phyloP scores from a whole-genome alignment of 2,113 vertebrate genomes.

The Platysternon megacephalum region DNA sequence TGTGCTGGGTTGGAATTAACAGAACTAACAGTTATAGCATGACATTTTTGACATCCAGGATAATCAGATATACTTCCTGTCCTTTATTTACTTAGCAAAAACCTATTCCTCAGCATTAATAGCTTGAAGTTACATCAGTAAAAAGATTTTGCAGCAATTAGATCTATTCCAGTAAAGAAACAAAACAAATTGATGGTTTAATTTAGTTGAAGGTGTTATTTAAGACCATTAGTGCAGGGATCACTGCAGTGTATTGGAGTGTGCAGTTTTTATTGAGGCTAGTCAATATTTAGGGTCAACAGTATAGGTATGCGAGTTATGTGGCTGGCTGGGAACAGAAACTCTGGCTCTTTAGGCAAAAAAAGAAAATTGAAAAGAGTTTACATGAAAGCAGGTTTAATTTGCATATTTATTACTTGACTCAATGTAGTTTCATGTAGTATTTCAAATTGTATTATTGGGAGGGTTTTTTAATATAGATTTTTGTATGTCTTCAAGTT shows the following conservation, averaged over 20 bases:
- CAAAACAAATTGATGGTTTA: slow-evolving; percentile 16
- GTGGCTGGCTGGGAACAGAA: background rate
- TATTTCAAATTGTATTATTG: background rate
- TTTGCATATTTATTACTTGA: rapidly evolving
- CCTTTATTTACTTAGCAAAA: slow-evolving; percentile 51
- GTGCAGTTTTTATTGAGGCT: background rate
- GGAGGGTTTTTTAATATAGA: background rate
- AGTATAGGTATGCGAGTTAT: background rate
- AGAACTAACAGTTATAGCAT: slow-evolving; percentile 28
- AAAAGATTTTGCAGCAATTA: slow-evolving; percentile 29
- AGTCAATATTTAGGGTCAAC: background rate
- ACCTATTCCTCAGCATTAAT: background rate
- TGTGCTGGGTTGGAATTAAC: slow-evolving; percentile 36
- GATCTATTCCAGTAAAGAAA: background rate
- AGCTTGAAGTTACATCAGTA: slow-evolving; percentile 30
- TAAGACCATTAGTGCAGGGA: background rate
- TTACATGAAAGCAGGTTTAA: background rate
- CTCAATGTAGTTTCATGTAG: background rate
- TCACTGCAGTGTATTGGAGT: background rate
- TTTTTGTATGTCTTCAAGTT: background rate
- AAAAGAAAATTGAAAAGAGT: background rate
- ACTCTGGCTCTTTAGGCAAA: background rate
- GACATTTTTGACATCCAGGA: slow-evolving; percentile 43
- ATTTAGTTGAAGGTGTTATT: slow-evolving; percentile 22
- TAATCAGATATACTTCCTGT: slow-evolving; percentile 47